A percentile compares a stretch with the other conserved stretches of the same genome.
Evolutionary conservation across 2,888 invertebrate species (phyloP).

Genomic region (Nomada goodeniana): DNA sequence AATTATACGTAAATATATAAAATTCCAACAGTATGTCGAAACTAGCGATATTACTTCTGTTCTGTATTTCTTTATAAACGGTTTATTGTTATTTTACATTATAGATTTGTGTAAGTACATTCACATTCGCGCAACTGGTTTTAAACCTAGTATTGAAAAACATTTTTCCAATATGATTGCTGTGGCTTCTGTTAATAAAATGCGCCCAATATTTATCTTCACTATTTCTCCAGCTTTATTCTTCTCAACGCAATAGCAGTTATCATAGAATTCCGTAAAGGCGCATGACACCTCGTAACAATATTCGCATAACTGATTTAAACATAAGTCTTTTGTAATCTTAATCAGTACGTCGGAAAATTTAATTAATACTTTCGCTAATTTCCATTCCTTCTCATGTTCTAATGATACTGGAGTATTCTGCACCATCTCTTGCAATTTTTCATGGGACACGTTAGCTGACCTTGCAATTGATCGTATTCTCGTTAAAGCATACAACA

Average conservation of each 20-base stretch:
- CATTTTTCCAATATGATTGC: slow-evolving; percentile 94
- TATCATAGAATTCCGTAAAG: slow-evolving; percentile 99
- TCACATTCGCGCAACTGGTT: slow-evolving; percentile 96
- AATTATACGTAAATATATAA: too few species aligned
- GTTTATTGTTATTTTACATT: slow-evolving; percentile 28
- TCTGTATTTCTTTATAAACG: slow-evolving; percentile 14
- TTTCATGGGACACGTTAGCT: slow-evolving; percentile 88
- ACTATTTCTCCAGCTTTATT: slow-evolving; percentile 92
- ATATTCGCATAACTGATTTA: slow-evolving; percentile 97
- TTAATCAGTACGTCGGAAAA: slow-evolving; percentile 95
- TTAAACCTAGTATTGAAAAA: slow-evolving; percentile 95
- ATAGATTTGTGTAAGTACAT: slow-evolving; percentile 25
- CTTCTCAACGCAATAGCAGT: slow-evolving; percentile 98
- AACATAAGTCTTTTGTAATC: slow-evolving; percentile 91
- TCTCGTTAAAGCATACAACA: slow-evolving; percentile 96
- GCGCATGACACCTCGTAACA: slow-evolving; percentile 96
- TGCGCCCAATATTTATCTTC: slow-evolving; percentile 93
- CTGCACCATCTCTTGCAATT: slow-evolving; percentile 87
- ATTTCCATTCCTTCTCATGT: slow-evolving; percentile 97
- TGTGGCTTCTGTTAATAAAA: slow-evolving; percentile 96
- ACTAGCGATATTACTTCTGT: not conserved
- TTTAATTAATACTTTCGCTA: slow-evolving; percentile 93
- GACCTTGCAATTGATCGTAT: slow-evolving; percentile 96
- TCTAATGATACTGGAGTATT: slow-evolving; percentile 88
- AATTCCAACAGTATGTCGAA: too few species aligned